Percentiles rank a stretch among this genome's conserved stretches.
Conservation (phyloP, 2,113 vertebrate species). For the Acinonyx jubatus region DNA sequence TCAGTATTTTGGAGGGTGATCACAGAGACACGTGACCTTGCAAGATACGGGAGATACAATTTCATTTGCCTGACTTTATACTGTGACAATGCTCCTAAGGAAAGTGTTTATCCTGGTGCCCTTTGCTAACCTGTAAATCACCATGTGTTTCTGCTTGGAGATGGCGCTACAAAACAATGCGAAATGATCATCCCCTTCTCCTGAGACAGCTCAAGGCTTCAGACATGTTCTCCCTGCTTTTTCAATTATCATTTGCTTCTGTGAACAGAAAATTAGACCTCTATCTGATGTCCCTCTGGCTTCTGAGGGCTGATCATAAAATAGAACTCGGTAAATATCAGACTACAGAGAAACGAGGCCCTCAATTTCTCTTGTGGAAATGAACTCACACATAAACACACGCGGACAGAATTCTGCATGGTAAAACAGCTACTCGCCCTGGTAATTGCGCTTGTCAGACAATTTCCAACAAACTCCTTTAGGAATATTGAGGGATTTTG, state of each 20-base stretch:
- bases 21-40: not conserved
- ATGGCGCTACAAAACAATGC: not conserved
- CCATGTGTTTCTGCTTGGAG: not conserved
- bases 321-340: not conserved
- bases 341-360: not conserved
- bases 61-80: not conserved
- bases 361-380: not conserved
- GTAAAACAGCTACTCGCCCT: not conserved
- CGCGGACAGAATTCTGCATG: not conserved
- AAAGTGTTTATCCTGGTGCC: not conserved
- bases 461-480: not conserved
- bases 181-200: not conserved
- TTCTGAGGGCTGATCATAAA: not conserved
- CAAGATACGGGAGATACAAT: not conserved
- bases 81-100: fast-evolving
- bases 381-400: not conserved
- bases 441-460: not conserved
- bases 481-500: not conserved
- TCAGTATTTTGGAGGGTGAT: not conserved
- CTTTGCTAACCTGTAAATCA: not conserved
- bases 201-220: not conserved
- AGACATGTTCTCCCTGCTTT: not conserved
- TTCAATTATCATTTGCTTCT: not conserved
- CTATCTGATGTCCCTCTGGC: not conserved
- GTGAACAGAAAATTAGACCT: slow-evolving; percentile 10